Evolutionary conservation across 2,113 vertebrate species (phyloP).

Genomic region (Labeo catla): DNA sequence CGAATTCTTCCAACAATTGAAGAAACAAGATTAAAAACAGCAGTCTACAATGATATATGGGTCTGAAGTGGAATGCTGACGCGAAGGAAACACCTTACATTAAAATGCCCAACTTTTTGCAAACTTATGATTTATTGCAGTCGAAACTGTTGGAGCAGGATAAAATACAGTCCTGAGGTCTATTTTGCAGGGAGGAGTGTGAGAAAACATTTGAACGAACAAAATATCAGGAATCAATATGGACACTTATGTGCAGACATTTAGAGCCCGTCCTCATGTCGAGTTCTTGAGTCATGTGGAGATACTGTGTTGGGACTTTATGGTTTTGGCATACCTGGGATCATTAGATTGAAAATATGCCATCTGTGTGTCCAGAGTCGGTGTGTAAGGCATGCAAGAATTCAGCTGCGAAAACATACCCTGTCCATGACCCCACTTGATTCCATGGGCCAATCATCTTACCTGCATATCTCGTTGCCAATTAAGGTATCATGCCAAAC

Average conservation of each 20-base stretch:
- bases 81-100: slow-evolving; percentile 9
- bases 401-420: slow-evolving; percentile 78
- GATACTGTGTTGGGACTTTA: neutral
- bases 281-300: slow-evolving; percentile 17
- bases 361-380: slow-evolving; percentile 22
- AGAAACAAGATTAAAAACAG: neutral
- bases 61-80: neutral
- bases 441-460: slow-evolving; percentile 66
- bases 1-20: neutral
- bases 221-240: slow-evolving; percentile 36
- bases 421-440: slow-evolving; percentile 69
- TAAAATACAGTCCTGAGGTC: neutral
- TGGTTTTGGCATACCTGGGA: slow-evolving; percentile 51
- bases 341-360: slow-evolving; percentile 61
- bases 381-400: slow-evolving; percentile 67
- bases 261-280: neutral
- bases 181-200: slow-evolving; percentile 18
- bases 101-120: slow-evolving; percentile 10
- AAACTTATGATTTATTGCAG: slow-evolving; percentile 6
- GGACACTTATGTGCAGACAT: slow-evolving; percentile 16
- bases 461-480: slow-evolving; percentile 63
- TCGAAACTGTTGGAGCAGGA: neutral
- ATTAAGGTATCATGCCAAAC: slow-evolving; percentile 64
- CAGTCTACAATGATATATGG: neutral
- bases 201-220: neutral